These are phyloP conservation scores for Balanococcus diminutus DNA, from an alignment of 2,888 invertebrate species.

Conservation along the genomic window DNA sequence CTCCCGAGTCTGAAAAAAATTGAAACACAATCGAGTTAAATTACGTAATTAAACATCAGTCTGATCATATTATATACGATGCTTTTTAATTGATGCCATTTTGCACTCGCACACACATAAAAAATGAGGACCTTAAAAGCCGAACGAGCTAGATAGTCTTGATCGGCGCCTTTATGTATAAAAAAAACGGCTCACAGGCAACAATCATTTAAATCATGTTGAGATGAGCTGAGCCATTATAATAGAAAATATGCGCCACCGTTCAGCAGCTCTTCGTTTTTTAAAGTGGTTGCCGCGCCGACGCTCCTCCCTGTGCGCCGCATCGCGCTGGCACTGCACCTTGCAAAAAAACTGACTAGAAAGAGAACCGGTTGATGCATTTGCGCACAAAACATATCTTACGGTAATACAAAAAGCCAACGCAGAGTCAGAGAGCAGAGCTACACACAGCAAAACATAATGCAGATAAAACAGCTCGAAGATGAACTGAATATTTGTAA, in stretches of 20 bases:
- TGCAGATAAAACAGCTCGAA: conserved; percentile 47
- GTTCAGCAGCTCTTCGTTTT: conserved; percentile 36
- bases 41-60: not conserved
- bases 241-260: conserved; percentile 55
- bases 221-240: conserved; percentile 54
- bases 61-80: not conserved
- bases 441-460: conserved; percentile 32
- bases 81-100: not conserved
- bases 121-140: not conserved
- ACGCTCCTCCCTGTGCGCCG: conserved; percentile 35
- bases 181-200: conserved; percentile 16
- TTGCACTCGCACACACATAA: not conserved
- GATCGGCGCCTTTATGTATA: conserved; percentile 53
- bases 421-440: too few relatives aligned
- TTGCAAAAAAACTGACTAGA: not conserved
- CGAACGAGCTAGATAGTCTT: conserved; percentile 44
- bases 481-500: conserved; percentile 55
- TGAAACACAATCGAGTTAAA: not conserved
- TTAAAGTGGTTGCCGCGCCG: conserved; percentile 53
- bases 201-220: conserved; percentile 54
- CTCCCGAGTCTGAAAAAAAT: not conserved
- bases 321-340: not conserved
- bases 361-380: conserved; percentile 52
- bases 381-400: conserved; percentile 48
- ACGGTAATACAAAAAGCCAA: conserved; percentile 32